Evolutionary conservation across 2,113 vertebrate species (phyloP), one percentile per base, ranked within the genome.

Genomic region (Ornithorhynchus anatinus): DNA sequence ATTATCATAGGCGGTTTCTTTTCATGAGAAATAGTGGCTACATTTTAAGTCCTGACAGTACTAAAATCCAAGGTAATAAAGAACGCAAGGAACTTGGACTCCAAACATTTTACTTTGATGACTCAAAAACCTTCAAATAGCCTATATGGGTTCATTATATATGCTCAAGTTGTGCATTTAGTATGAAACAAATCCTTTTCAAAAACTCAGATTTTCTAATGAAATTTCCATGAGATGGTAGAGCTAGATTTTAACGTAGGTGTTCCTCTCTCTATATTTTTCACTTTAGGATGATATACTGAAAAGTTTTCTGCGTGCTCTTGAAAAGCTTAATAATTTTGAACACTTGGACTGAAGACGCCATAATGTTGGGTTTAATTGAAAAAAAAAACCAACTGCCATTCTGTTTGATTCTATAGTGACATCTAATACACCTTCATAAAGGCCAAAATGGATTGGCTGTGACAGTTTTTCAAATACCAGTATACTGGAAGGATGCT

Each of bases 381-480:
- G 25, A 22, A 48, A n/a, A 48, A 27, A 27, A 48, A 48, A n/a
- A n/a, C n/a, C n/a, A n/a, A 48, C 45, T 48, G 23, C 45, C 29
- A 22, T 50, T 67, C 63, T 50, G 31, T 64, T 47, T 60, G 39
- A 57, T 64, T 72, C 40, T 40, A 43, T 35, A 47, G 66, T 56
- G 63, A 43, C 54, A 50, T 13, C 32, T 10, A 14, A 32, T 50
- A 51, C 14, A 61, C 29, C 32, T 75, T 81, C 56, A 68, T 72
- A 81, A 83, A 57, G 29, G 17, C 23, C 67, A 57, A 64, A 53
- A 68, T 80, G 5, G 4, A 77, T 81, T 66, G 48, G 35, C 11
- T 40, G 48, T 79, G 78, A 81, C 80, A 80, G 67, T 35, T 61
- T 54, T 81, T 84, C 72, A 77, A 63, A 51, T 70, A 64, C 15